Base-by-base conservation (phyloP, 2,113 vertebrate genomes). In the Notiomystis cincta region DNA sequence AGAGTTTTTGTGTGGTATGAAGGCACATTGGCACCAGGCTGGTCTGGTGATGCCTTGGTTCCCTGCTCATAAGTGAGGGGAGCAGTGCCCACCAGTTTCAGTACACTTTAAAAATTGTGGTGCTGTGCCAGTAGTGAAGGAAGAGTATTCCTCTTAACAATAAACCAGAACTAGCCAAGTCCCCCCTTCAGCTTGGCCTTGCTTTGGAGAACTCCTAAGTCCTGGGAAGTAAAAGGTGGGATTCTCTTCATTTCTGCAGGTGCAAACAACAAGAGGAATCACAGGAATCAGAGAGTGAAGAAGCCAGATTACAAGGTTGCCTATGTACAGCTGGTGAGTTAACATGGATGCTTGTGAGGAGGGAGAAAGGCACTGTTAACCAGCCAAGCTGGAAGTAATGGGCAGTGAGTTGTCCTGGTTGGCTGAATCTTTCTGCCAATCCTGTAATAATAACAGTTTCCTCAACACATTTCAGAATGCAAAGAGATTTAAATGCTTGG, bases 241-340 rank as follows among this genome's bases (percentile, higher is more conserved):
- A 40, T 65, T 80, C 28, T 83, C 30, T 20, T 54, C 10, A 65
- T 72, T 82, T 90, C 79, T 82, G 57, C 94, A 99, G 99, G 99
- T 92, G 98, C 98, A 84, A 98, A 98, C 95, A 98, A 98, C 96
- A 99, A 98, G 97, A 98, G 98, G 77, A 99, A 99, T 90, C 98
- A 99, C 91, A 98, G 98, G 72, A 98, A 99, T 82, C 98, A 98
- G 95, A 98, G 97, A 40, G 97, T 99, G 77, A 99, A 99, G 97
- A 96, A 96, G 70, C 99, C 99, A 1, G 99, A 99, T 97, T 99
- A 98, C 97, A 99, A 99, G 98, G 98, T 99, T 0, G 99, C 99
- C 37, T 99, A 99, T 14, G 98, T 99, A 91, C 99, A 99, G 96
- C 97, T 99, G 99, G 99, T 99, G 96, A 99, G 99, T 97, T 83